These are phyloP conservation scores for Rhingia rostrata DNA, from an alignment of 2,888 invertebrate species.

Conservation along the genomic window DNA sequence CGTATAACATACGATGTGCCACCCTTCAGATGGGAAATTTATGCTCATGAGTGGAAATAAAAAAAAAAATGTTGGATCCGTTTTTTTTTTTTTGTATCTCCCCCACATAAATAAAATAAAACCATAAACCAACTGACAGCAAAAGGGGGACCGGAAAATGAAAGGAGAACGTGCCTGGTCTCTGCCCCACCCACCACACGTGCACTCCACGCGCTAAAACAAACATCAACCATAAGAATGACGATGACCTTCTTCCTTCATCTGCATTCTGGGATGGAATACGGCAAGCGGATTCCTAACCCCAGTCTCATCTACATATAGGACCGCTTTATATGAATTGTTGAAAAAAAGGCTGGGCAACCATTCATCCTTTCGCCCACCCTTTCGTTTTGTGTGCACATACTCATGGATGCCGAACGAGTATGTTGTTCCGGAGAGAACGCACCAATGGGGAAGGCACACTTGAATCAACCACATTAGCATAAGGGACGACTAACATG, in stretches of 20 bases:
- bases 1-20: constrained; percentile 53
- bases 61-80: constrained; percentile 60
- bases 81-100: constrained; percentile 52
- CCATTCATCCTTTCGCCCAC: constrained; percentile 72
- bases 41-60: constrained; percentile 72
- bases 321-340: constrained; percentile 16
- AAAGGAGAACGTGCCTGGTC: constrained; percentile 71
- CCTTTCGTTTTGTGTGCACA: constrained; percentile 57
- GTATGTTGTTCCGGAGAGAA: constrained; percentile 32
- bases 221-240: constrained; percentile 45
- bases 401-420: constrained; percentile 27
- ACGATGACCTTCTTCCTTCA: constrained; percentile 60
- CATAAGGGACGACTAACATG: constrained; percentile 62
- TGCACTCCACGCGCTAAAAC: constrained; percentile 57
- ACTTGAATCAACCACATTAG: constrained; percentile 63
- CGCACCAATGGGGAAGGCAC: constrained; percentile 67
- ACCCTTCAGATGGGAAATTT: constrained; percentile 74
- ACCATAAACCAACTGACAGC: constrained; percentile 66
- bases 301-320: constrained; percentile 41
- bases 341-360: constrained; percentile 58
- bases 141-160: constrained; percentile 61
- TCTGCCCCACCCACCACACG: constrained; percentile 69
- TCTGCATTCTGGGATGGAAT: constrained; percentile 69
- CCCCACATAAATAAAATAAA: constrained; percentile 44
- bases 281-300: constrained; percentile 64